phyloP scores from a whole-genome alignment of 2,888 invertebrate species.

The Hyppa rectilinea region DNA sequence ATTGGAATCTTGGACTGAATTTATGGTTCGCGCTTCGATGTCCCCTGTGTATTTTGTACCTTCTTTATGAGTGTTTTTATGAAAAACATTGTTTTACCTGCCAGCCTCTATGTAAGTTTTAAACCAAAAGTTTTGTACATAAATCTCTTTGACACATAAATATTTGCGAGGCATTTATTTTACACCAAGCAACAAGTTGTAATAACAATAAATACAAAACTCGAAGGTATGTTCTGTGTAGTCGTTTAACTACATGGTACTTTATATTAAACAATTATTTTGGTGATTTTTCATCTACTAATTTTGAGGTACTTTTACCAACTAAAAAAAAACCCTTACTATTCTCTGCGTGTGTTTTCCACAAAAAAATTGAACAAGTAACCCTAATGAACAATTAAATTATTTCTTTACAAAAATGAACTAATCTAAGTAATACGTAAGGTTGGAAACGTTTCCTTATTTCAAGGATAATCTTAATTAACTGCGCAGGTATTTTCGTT shows the following conservation, averaged over 20 bases:
- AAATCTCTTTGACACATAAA: slow-evolving; percentile 30
- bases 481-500: slow-evolving; percentile 17
- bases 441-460: slow-evolving; percentile 23
- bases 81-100: no score
- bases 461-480: slow-evolving; percentile 44
- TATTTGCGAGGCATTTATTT: slow-evolving; percentile 21
- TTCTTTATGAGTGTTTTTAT: no score
- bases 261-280: background rate
- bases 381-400: background rate
- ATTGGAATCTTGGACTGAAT: no score
- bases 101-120: no score
- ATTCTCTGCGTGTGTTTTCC: background rate
- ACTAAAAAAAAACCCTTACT: background rate
- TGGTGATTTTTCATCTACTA: no score
- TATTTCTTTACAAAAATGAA: slow-evolving; percentile 20
- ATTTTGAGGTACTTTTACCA: background rate
- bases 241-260: background rate
- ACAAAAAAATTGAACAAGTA: background rate
- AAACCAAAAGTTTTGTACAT: slow-evolving; percentile 53
- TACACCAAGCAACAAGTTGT: slow-evolving; percentile 47
- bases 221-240: background rate
- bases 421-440: slow-evolving; percentile 33
- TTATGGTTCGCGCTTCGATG: no score
- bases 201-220: slow-evolving; percentile 16
- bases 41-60: no score